A percentile compares a stretch with the other conserved stretches of the same genome.
These are phyloP conservation scores for Rhynchopsitta pachyrhyncha DNA, from an alignment of 2,113 vertebrate genomes.

Conservation along the genomic window DNA sequence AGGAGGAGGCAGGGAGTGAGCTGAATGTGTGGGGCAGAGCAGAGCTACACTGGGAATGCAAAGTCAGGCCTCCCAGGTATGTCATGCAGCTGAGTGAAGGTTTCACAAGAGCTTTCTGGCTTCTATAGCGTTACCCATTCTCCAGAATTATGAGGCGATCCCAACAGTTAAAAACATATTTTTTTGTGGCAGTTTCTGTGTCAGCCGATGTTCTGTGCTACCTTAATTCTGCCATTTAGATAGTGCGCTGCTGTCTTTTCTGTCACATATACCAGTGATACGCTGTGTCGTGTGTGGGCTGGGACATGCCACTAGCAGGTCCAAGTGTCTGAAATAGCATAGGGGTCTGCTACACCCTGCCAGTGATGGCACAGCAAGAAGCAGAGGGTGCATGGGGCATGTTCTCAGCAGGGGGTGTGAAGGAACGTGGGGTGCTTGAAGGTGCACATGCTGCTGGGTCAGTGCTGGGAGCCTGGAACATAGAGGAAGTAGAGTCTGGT, in stretches of 20 bases:
- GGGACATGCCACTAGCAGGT: neutral
- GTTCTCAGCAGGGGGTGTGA: rapidly evolving
- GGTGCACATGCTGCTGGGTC: neutral
- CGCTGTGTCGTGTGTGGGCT: rapidly evolving
- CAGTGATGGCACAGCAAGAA: neutral
- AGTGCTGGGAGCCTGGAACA: neutral
- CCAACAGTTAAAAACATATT: neutral
- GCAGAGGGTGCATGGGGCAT: neutral
- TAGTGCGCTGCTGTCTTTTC: neutral
- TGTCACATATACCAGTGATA: rapidly evolving
- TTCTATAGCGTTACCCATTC: neutral
- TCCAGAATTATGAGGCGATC: neutral
- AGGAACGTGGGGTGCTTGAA: neutral
- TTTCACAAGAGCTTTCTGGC: neutral
- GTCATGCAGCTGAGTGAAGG: neutral
- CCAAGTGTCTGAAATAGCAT: neutral
- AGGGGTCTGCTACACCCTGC: neutral
- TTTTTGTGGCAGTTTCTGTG: neutral
- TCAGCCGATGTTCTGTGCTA: neutral
- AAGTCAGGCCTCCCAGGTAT: neutral
- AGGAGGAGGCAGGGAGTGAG: neutral
- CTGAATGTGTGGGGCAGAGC: neutral
- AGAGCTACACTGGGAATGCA: neutral
- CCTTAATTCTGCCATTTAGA: neutral
- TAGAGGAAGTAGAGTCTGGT: neutral